Percentiles rank a stretch among this genome's conserved stretches.
Evolutionary conservation across 2,797 vertebrate species (phyloP).

Genomic region (Scarus forsteni): DNA sequence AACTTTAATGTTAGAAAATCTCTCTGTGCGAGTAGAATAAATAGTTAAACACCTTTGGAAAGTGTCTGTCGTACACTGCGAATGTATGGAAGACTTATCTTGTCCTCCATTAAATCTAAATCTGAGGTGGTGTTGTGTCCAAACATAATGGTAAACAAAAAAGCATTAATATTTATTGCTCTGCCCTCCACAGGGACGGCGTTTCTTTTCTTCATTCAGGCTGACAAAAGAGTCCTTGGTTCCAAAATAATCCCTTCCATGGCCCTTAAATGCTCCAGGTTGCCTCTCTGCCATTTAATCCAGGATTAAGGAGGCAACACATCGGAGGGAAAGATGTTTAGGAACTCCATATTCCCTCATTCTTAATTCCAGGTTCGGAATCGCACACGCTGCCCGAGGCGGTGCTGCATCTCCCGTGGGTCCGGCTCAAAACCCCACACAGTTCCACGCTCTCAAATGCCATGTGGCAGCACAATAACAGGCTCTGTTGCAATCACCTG

Average conservation of each 20-base stretch:
- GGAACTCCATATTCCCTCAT: slow-evolving; percentile 46
- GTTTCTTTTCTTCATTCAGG: neutral
- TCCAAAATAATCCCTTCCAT: slow-evolving; percentile 48
- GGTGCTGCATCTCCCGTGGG: slow-evolving; percentile 35
- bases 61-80: slow-evolving; percentile 49
- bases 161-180: slow-evolving; percentile 33
- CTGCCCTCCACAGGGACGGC: neutral
- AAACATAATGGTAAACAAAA: neutral
- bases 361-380: slow-evolving; percentile 54
- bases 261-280: slow-evolving; percentile 39
- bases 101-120: slow-evolving; percentile 29
- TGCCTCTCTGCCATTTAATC: slow-evolving; percentile 54
- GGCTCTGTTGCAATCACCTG: slow-evolving; percentile 32
- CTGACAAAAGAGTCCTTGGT: slow-evolving; percentile 37
- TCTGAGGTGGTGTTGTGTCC: slow-evolving; percentile 9
- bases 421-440: slow-evolving; percentile 24
- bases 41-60: slow-evolving; percentile 73
- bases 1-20: slow-evolving; percentile 77
- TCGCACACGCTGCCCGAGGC: slow-evolving; percentile 35
- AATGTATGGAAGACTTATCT: slow-evolving; percentile 22
- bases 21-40: slow-evolving; percentile 64
- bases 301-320: slow-evolving; percentile 53
- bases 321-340: slow-evolving; percentile 60
- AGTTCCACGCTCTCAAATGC: slow-evolving; percentile 38
- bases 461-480: slow-evolving; percentile 41